phyloP scores from a whole-genome alignment of 92 coral and sea anemone genomes.

The Desmophyllum pertusum region DNA sequence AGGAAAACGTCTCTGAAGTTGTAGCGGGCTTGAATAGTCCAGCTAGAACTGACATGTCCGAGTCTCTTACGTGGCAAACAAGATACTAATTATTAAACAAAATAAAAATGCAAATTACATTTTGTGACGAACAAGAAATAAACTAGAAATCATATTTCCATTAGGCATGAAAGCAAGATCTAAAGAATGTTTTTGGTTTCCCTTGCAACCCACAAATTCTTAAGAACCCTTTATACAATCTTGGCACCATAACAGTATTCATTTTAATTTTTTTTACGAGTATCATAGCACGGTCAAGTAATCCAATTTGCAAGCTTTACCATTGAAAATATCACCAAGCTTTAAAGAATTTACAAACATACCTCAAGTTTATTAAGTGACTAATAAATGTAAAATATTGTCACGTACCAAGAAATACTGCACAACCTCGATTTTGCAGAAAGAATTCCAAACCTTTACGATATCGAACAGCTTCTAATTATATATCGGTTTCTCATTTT shows the following conservation, averaged over 20 bases:
- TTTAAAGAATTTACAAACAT: neutral
- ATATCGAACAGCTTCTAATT: conserved; percentile 28
- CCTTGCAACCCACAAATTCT: neutral
- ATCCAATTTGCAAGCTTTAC: neutral
- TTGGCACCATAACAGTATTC: neutral
- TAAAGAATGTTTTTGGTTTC: neutral
- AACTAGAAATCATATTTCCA: neutral
- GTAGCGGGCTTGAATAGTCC: neutral
- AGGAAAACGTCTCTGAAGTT: neutral
- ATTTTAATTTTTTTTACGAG: neutral
- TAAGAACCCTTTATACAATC: neutral
- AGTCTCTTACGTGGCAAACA: neutral
- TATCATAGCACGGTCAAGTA: neutral
- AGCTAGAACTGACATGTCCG: neutral
- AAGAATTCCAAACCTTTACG: conserved; percentile 5
- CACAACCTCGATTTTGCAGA: conserved; percentile 1
- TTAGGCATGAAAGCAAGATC: neutral
- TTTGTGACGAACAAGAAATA: neutral
- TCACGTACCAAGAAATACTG: neutral
- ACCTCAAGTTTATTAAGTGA: neutral
- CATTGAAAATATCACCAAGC: neutral
- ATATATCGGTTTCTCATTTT: conserved; percentile 23
- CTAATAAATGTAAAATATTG: conserved; percentile 10
- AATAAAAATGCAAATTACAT: neutral
- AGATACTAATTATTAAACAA: neutral